Evolutionary conservation across 2,113 vertebrate species (phyloP).

Genomic region (Scomber scombrus): DNA sequence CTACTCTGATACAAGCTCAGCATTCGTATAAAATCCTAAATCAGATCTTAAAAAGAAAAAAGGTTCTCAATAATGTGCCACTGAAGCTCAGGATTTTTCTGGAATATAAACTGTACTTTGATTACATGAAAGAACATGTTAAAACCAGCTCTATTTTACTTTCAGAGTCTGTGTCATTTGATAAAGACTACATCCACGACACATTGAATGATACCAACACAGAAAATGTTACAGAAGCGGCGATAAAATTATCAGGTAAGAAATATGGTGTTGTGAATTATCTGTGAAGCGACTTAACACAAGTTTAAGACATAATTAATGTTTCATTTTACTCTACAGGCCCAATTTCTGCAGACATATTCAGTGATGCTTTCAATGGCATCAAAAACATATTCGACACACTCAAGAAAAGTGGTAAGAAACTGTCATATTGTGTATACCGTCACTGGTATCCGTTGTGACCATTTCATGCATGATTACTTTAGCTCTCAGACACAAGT

Average conservation of each 20-base stretch:
- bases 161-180: neutral
- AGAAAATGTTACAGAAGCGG: slow-evolving; percentile 1
- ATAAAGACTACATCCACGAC: neutral
- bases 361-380: neutral
- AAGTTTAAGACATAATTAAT: neutral
- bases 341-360: neutral
- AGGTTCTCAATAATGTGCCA: too few relatives aligned
- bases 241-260: slow-evolving; percentile 20
- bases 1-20: too few relatives aligned
- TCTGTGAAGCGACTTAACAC: neutral
- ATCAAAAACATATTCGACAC: neutral
- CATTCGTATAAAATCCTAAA: too few relatives aligned
- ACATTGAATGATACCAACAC: neutral
- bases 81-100: too few relatives aligned
- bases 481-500: neutral
- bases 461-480: neutral
- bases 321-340: neutral
- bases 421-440: neutral
- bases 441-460: neutral
- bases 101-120: too few relatives aligned
- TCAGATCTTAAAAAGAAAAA: too few relatives aligned
- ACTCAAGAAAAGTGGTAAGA: slow-evolving; percentile 25
- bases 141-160: neutral
- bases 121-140: neutral
- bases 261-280: neutral